These are phyloP conservation scores for Arremon aurantiirostris DNA, from an alignment of 2,797 vertebrate genomes.

Conservation along the genomic window DNA sequence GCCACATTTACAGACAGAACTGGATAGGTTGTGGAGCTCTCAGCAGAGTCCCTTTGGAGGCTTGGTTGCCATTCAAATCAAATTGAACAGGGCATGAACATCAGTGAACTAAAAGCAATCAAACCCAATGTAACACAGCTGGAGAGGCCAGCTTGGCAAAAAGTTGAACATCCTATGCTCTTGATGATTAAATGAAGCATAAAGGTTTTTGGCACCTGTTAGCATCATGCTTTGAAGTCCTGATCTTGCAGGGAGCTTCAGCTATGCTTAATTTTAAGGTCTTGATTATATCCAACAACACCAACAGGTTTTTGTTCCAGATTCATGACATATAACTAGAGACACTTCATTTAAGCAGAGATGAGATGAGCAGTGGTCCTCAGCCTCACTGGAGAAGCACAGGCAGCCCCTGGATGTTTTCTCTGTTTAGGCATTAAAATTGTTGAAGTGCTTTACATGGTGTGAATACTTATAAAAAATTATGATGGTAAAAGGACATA, in stretches of 20 bases:
- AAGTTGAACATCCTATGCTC: neutral
- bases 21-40: neutral
- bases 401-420: neutral
- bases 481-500: neutral
- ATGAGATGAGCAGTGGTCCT: neutral
- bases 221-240: neutral
- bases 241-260: slow-evolving; percentile 3
- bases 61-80: slow-evolving; percentile 38
- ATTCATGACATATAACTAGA: neutral
- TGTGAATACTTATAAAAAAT: neutral
- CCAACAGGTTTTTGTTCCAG: neutral
- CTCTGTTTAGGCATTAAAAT: neutral
- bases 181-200: slow-evolving; percentile 44
- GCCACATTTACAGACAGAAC: neutral
- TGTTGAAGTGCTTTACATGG: neutral
- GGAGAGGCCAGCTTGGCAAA: slow-evolving; percentile 45
- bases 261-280: slow-evolving; percentile 9
- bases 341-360: neutral
- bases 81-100: slow-evolving; percentile 6
- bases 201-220: slow-evolving; percentile 21
- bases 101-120: slow-evolving; percentile 14
- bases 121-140: slow-evolving; percentile 35
- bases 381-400: neutral
- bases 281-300: neutral
- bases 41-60: slow-evolving; percentile 9